A percentile compares a stretch with the other conserved stretches of the same genome.
These are phyloP conservation scores for Coptodon bakossiorum DNA, from an alignment of 2,113 vertebrate species.

Conservation along the genomic window DNA sequence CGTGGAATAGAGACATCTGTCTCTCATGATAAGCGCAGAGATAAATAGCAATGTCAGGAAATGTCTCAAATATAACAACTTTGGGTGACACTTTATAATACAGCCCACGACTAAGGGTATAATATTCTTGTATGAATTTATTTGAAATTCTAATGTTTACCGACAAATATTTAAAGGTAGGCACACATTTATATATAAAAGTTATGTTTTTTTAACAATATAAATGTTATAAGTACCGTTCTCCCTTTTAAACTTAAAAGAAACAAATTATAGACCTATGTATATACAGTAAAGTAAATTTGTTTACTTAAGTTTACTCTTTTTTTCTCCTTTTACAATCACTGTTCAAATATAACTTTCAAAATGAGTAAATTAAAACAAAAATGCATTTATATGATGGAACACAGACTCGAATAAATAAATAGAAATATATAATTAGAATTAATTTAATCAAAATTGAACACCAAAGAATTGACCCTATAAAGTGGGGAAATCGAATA, in stretches of 20 bases:
- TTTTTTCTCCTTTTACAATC: background rate
- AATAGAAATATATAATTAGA: background rate
- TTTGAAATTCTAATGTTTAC: background rate
- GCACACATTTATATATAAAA: background rate
- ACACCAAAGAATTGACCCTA: background rate
- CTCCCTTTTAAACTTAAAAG: background rate
- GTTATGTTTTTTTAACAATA: background rate
- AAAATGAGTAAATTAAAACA: background rate
- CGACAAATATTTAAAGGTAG: background rate
- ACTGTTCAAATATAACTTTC: background rate
- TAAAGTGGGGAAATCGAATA: background rate
- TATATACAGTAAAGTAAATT: background rate
- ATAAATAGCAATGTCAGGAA: slow-evolving; percentile 23
- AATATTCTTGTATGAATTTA: background rate
- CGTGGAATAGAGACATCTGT: slow-evolving; percentile 42
- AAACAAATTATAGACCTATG: background rate
- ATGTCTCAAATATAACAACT: slow-evolving; percentile 25
- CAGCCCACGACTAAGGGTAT: background rate
- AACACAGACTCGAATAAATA: background rate
- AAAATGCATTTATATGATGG: background rate
- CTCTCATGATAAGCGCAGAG: slow-evolving; percentile 39
- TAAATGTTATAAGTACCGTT: background rate
- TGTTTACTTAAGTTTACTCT: background rate
- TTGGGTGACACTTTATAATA: background rate
- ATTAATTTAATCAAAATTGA: background rate